Evolutionary conservation across 2,113 vertebrate genomes (phyloP).

Genomic region (Nipponia nippon): DNA sequence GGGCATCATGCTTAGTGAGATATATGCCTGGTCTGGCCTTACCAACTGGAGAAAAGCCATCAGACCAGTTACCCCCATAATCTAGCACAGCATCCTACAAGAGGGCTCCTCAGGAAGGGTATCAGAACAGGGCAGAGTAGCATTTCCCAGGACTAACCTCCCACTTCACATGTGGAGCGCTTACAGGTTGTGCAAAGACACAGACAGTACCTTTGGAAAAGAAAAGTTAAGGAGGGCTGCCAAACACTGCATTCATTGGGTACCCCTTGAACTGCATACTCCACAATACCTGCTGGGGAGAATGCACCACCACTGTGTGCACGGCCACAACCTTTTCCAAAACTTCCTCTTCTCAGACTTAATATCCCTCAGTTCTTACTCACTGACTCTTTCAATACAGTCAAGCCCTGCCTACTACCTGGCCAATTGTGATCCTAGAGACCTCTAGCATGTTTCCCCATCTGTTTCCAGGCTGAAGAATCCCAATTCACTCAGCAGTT

Average conservation of each 20-base stretch:
- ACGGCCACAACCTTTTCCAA: not conserved
- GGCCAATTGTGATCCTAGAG: not conserved
- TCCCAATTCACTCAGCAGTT: not conserved
- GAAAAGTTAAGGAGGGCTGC: not conserved
- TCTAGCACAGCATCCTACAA: not conserved
- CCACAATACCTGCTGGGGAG: not conserved
- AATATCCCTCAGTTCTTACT: not conserved
- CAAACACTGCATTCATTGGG: not conserved
- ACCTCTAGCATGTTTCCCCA: not conserved
- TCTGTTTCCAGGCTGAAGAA: not conserved
- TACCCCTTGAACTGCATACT: not conserved
- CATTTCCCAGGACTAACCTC: not conserved
- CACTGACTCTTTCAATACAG: not conserved
- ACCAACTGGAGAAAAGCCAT: not conserved
- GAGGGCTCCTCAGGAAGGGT: not conserved
- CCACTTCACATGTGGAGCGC: not conserved
- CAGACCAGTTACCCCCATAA: not conserved
- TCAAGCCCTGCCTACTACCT: not conserved
- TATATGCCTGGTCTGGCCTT: not conserved
- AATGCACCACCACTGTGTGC: not conserved
- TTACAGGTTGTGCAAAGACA: not conserved
- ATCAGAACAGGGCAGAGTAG: not conserved
- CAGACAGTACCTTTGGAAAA: not conserved
- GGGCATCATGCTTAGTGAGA: not conserved
- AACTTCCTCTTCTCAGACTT: not conserved